phyloP scores from a whole-genome alignment of 2,888 invertebrate species.

The Andrena hattorfiana region DNA sequence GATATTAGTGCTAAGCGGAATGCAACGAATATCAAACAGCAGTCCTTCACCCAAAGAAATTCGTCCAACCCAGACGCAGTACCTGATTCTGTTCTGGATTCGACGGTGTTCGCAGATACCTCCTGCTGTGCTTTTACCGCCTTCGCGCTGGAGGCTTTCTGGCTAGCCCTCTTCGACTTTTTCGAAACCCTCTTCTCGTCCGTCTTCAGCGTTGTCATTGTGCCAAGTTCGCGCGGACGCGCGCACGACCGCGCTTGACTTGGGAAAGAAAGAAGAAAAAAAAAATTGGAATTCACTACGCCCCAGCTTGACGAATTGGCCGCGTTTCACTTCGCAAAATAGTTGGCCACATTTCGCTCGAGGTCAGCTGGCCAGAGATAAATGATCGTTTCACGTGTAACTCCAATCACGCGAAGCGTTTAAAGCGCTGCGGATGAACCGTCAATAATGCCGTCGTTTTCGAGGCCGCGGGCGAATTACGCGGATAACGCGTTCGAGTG shows the following conservation, averaged over 20 bases:
- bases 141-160: constrained; percentile 53
- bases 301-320: constrained; percentile 12
- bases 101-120: constrained; percentile 16
- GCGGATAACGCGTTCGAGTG: constrained; percentile 5
- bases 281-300: constrained; percentile 4
- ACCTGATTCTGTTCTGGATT: constrained; percentile 69
- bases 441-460: constrained; percentile 24
- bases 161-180: constrained; percentile 64
- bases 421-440: constrained; percentile 30
- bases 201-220: constrained; percentile 75
- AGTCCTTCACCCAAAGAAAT: not conserved
- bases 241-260: not conserved
- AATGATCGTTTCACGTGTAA: constrained; percentile 28
- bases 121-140: constrained; percentile 29
- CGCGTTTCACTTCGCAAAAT: not conserved
- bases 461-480: constrained; percentile 17
- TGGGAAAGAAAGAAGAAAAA: not conserved
- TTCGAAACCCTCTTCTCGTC: constrained; percentile 71
- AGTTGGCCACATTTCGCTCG: constrained; percentile 23
- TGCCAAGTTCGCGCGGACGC: constrained; percentile 13
- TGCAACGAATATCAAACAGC: not conserved
- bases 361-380: constrained; percentile 3
- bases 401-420: constrained; percentile 24
- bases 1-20: too few relatives aligned
- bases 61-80: constrained; percentile 29